Base-by-base conservation (phyloP, 2,113 vertebrate species). In the Megaleporinus macrocephalus region DNA sequence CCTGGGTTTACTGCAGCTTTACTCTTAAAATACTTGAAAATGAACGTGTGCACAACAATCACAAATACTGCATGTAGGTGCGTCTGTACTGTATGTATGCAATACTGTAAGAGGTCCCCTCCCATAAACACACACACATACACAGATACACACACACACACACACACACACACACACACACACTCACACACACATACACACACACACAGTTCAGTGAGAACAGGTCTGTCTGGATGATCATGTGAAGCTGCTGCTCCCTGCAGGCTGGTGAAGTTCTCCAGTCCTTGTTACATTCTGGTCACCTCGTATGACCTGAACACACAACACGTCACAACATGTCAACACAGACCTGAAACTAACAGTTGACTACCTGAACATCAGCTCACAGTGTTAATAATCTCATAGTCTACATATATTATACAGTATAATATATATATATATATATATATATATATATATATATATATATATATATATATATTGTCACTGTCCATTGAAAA, bases 281-380 rank as follows among this genome's bases (percentile, higher is more conserved):
- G 33, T 5, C 24, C 29, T 62, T 26, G 11, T 69, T 74, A 83
- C 79, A 79, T 83, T 70, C 61, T 73, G 61, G 81, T 83, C 61
- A 81, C 73, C 20, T 70, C 30, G 55, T 86, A 86, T 4, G 81
- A 86, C 41, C 85, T 86, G 49, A 2, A 78, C 15, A 73, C 26
- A 59, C 7, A 70, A 44, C 29, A 59, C 14, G 78, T 11, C 20
- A 77, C 16, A 65, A 66, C 10, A 29, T n/a, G 73, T 57, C 5
- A 70, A 14, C 11, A 47, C 16, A 20, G 5, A 36, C 4, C 16
- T 27, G 18, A 55, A 16, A n/a, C 20, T 26, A 16, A 20, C 2
- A 11, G 7, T 70, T 16, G 2, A 70, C 57, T 10, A 26, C 22
- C 22, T 59, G 20, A 55, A 22, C n/a, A 24, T 1, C 14, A 18